Evolutionary conservation across 1,140 invertebrate genomes (phyloP), one percentile per base, ranked within the genome.

Genomic region (Tyrophagus putrescentiae): DNA sequence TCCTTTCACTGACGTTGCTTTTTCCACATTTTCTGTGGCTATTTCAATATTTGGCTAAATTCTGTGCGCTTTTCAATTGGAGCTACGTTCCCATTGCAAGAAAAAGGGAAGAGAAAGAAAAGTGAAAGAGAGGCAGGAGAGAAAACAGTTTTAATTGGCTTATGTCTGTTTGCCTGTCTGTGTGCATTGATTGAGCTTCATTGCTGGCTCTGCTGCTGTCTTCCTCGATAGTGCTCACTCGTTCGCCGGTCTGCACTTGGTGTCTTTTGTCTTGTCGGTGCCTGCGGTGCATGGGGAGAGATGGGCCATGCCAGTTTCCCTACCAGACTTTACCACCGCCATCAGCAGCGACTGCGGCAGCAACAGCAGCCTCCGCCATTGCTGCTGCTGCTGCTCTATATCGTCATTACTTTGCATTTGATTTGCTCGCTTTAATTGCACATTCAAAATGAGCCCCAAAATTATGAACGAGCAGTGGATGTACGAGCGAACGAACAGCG

Each of bases 371-470:
- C 36, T 13, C 36, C 36, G 21, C 21, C 36, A 39, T 39, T 13
- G 21, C 13, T 13, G 13, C 36, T 13, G 13, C 13, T 39, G 36
- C 13, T 21, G 36, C 21, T 6, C 45, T 48, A 48, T 48, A 48
- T 48, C 45, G 45, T 48, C 45, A 48, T 48, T 48, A 48, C 21
- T 48, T 48, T 48, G 45, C 45, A 48, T 48, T 48, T 48, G 45
- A 48, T 48, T 48, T 48, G 7, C 45, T 6, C 45, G 45, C 45
- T 48, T 48, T 48, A 48, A 48, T 48, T 48, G 45, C 45, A 48
- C 21, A 21, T n/a, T n/a, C 23, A 48, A 48, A 48, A 48, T 48
- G 45, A 48, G 45, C 7, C 7, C 7, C 7, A 48, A n/a, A 48
- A 48, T 48, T 48, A 48, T 48, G 45, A 48, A 48, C 45, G 45